A percentile compares a stretch with the other conserved stretches of the same genome.
phyloP scores from a whole-genome alignment of 2,113 vertebrate genomes.

The Marcusenius ussheri region DNA sequence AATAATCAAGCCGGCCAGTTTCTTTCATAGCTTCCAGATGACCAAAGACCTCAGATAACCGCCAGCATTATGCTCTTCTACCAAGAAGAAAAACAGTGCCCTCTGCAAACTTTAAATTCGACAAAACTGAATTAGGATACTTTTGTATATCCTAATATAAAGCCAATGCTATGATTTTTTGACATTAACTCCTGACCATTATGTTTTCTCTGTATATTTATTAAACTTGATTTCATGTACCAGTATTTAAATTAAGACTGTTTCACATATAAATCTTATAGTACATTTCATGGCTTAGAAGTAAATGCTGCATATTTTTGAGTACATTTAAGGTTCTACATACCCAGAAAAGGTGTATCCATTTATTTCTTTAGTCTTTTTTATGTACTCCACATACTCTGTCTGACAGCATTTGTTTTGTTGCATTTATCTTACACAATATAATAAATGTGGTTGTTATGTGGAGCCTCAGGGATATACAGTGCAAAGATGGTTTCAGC shows the following conservation, averaged over 20 bases:
- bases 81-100: background rate
- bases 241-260: background rate
- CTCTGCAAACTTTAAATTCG: background rate
- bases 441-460: background rate
- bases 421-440: background rate
- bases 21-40: conserved; percentile 2
- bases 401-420: background rate
- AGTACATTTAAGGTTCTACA: background rate
- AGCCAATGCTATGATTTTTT: background rate
- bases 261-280: background rate
- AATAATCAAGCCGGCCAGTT: background rate
- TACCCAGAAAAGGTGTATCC: background rate
- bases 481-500: background rate
- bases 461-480: background rate
- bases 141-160: background rate
- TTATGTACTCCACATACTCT: background rate
- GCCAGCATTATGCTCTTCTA: background rate
- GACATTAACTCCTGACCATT: background rate
- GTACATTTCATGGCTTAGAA: background rate
- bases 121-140: background rate
- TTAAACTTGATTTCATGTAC: background rate
- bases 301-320: background rate
- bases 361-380: background rate
- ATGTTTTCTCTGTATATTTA: background rate
- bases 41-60: background rate